Evolutionary conservation across 1,140 invertebrate genomes (phyloP).

Genomic region (Heliconius melpomene): DNA sequence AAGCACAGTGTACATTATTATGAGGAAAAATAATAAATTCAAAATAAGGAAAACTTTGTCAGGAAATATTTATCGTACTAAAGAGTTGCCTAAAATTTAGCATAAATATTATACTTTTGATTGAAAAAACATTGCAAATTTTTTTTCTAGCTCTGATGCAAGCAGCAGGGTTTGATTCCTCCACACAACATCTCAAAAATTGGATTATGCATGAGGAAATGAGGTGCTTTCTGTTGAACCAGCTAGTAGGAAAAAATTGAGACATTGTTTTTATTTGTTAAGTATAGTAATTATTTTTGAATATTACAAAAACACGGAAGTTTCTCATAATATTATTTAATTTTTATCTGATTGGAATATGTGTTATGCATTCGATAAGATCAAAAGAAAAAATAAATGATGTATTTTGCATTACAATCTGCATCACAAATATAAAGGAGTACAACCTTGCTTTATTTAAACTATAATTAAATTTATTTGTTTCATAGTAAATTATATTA

Average conservation of each 20-base stretch:
- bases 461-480: neutral
- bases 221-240: no score
- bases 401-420: neutral
- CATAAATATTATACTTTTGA: neutral
- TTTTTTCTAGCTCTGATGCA: neutral
- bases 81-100: neutral
- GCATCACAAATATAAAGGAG: neutral
- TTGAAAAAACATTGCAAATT: no score
- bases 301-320: neutral
- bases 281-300: neutral
- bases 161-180: neutral
- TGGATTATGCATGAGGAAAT: neutral
- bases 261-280: no score
- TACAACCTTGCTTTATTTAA: neutral
- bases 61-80: neutral
- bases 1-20: neutral
- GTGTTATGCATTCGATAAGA: neutral
- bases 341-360: slow-evolving; percentile 4
- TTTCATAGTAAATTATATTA: no score
- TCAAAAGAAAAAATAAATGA: neutral
- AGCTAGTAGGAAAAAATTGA: no score
- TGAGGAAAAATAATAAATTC: neutral
- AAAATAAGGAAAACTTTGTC: neutral
- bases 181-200: neutral
- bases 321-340: neutral